A percentile compares a stretch with the other conserved stretches of the same genome.
phyloP scores from a whole-genome alignment of 2,888 invertebrate species.

The Dorcus hopei region DNA sequence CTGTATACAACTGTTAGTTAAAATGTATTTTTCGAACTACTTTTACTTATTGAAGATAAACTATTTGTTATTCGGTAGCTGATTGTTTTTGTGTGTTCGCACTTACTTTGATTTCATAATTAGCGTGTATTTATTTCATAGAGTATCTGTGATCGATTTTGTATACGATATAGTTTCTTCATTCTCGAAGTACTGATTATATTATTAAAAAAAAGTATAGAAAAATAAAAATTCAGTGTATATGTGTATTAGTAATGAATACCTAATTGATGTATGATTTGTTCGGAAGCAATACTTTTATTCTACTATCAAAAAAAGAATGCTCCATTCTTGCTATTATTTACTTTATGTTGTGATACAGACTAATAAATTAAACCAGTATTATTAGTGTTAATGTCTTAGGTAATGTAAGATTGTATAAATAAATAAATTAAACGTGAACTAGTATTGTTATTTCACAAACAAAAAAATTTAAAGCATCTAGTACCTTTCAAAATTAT shows the following conservation, averaged over 20 bases:
- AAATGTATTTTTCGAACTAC: constrained; percentile 1
- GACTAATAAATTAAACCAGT: constrained; percentile 1
- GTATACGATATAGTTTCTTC: constrained; percentile 35
- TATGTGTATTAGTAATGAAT: constrained; percentile 6
- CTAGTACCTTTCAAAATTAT: no score
- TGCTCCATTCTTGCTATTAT: neutral
- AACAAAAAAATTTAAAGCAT: no score
- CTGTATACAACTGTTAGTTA: neutral
- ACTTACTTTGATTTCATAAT: neutral
- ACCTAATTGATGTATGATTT: no score
- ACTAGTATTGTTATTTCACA: neutral
- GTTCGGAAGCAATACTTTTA: no score
- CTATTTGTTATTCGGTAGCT: neutral
- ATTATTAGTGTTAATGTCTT: constrained; percentile 11
- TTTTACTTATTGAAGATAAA: neutral
- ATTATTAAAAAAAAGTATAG: neutral
- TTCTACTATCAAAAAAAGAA: neutral
- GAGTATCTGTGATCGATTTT: constrained; percentile 41
- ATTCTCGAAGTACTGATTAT: constrained; percentile 1
- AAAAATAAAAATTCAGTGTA: constrained; percentile 10
- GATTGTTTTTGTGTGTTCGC: neutral
- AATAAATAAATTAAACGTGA: constrained; percentile 7
- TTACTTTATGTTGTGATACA: neutral
- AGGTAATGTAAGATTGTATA: constrained; percentile 4
- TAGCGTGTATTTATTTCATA: constrained; percentile 23